Evolutionary conservation across 2,797 vertebrate genomes (phyloP), one percentile per base, ranked within the genome.

Genomic region (Lagocephalus sceleratus): DNA sequence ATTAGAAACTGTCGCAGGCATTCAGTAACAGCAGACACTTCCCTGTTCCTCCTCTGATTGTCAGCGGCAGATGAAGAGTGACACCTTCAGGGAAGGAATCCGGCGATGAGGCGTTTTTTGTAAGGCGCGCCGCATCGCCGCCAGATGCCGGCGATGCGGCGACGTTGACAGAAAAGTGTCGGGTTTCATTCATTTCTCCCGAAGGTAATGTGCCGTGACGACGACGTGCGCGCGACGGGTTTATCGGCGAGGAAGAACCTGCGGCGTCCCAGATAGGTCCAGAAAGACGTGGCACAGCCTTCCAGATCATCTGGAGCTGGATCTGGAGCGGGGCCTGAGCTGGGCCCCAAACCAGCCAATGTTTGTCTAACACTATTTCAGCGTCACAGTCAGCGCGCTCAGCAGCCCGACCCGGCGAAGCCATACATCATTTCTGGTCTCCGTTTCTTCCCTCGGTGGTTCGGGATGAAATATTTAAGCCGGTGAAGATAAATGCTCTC

Each of bases 401-500:
- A n/a, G n/a, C n/a, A n/a, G n/a, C n/a, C n/a, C n/a, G n/a, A n/a
- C n/a, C n/a, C n/a, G n/a, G n/a, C n/a, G n/a, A n/a, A n/a, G n/a
- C n/a, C n/a, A n/a, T 20, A 43, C 25, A 15, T 8, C 42, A 50
- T 49, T 50, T 39, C n/a, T 25, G 16, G 10, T 46, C 68, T 78
- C 65, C 54, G 70, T 61, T 73, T 73, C 48, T 54, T 52, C 51
- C 59, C 58, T 44, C 46, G 22, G 49, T 42, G 47, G 48, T 23
- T 71, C 35, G 52, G 55, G 76, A 84, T 83, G 38, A 84, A 83
- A 86, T 73, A 82, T 81, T 81, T 52, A 79, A 35, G 32, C 12
- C 32, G 12, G 32, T 14, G 32, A 35, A 35, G 32, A 35, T 14
- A 48, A 47, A 51, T 57, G 56, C n/a, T 60, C n/a, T 76, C 75